Evolutionary conservation across 2,797 vertebrate species (phyloP).

Genomic region (Peromyscus melanophrys): DNA sequence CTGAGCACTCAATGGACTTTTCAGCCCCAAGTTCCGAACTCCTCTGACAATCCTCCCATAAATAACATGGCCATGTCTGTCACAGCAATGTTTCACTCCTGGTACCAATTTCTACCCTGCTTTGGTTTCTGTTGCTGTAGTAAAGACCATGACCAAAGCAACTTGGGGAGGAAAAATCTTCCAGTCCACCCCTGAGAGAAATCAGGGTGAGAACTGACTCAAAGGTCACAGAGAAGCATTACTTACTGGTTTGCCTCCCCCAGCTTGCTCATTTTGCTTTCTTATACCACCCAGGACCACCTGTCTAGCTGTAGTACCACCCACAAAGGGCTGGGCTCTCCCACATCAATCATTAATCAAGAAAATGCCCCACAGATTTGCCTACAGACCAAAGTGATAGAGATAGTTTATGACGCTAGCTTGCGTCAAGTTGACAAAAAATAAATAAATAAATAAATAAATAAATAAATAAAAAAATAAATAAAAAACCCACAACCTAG

Average conservation of each 20-base stretch:
- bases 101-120: neutral
- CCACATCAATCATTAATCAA: neutral
- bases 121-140: neutral
- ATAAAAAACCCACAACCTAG: neutral
- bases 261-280: neutral
- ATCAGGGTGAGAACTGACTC: neutral
- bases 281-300: neutral
- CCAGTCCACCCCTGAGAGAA: neutral
- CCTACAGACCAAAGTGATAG: neutral
- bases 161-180: neutral
- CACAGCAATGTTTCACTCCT: neutral
- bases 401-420: neutral
- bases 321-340: neutral
- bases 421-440: neutral
- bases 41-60: neutral
- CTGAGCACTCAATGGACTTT: neutral
- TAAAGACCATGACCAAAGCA: neutral
- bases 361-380: neutral
- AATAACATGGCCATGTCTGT: neutral
- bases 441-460: too few relatives aligned
- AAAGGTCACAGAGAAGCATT: neutral
- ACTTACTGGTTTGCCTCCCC: neutral
- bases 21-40: neutral
- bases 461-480: neutral
- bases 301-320: neutral